These are phyloP conservation scores for Ceramica pisi DNA, from an alignment of 2,888 invertebrate genomes.

Conservation along the genomic window DNA sequence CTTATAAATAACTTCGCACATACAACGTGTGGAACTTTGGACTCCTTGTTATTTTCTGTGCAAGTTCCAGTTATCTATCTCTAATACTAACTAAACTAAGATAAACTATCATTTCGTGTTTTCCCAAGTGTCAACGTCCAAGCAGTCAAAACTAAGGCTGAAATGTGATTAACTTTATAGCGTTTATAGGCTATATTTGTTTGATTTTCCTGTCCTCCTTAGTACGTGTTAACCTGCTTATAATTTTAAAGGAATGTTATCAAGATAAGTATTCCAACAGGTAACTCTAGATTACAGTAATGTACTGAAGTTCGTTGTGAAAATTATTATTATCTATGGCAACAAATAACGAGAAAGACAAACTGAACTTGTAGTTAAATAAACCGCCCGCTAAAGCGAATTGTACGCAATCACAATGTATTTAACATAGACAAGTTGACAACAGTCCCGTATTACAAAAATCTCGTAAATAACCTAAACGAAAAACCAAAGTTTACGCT, in stretches of 20 bases:
- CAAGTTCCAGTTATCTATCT: not conserved
- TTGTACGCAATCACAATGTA: not conserved
- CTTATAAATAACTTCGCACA: slow-evolving; percentile 13
- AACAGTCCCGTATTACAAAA: not conserved
- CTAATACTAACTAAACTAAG: not conserved
- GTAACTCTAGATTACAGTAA: not conserved
- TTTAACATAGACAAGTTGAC: not conserved
- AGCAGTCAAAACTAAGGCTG: not conserved
- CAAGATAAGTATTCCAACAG: not conserved
- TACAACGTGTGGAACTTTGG: not conserved
- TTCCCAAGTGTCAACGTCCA: not conserved
- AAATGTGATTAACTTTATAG: not conserved
- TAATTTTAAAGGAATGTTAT: not conserved
- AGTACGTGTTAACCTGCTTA: not conserved
- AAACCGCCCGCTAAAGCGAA: not conserved
- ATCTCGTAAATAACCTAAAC: not conserved
- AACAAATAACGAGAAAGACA: not conserved
- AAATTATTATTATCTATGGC: too few relatives aligned
- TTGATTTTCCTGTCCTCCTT: not conserved
- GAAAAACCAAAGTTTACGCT: too few relatives aligned
- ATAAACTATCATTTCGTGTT: not conserved
- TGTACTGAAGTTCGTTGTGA: not conserved
- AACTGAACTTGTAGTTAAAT: not conserved
- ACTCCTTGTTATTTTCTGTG: not conserved
- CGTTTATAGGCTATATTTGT: not conserved